These are phyloP conservation scores for Egretta garzetta DNA, from an alignment of 2,113 vertebrate genomes.

Conservation along the genomic window DNA sequence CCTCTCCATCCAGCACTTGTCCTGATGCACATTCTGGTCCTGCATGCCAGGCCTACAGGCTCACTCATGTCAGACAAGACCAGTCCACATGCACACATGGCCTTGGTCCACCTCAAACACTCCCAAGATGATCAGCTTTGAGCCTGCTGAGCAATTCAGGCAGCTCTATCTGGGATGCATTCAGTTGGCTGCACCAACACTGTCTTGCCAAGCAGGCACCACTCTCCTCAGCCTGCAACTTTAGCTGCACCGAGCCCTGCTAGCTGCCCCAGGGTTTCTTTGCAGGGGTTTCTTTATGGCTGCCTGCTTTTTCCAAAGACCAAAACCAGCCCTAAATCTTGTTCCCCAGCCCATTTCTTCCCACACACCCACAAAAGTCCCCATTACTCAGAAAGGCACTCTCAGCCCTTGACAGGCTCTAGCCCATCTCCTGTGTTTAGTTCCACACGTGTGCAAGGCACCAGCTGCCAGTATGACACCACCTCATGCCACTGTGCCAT, in stretches of 20 bases:
- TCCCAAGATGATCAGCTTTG: neutral
- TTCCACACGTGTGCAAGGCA: neutral
- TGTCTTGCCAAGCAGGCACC: neutral
- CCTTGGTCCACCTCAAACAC: neutral
- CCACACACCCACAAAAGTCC: neutral
- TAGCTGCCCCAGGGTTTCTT: neutral
- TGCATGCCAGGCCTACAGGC: neutral
- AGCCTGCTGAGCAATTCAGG: neutral
- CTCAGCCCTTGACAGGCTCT: neutral
- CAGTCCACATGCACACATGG: neutral
- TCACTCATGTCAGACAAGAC: neutral
- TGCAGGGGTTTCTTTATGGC: neutral
- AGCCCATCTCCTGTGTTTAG: neutral
- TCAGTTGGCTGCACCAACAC: neutral
- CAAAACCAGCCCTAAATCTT: neutral
- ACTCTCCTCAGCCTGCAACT: neutral
- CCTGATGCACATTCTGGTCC: neutral
- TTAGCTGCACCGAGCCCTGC: fast-evolving
- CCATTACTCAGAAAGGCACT: neutral
- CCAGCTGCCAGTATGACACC: neutral
- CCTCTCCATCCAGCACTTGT: neutral
- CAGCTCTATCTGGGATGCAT: neutral
- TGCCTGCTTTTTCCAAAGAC: neutral
- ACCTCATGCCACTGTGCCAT: neutral
- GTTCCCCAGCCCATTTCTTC: neutral